phyloP scores from a whole-genome alignment of 1,140 invertebrate genomes.

The Tetragnatha versicolor region DNA sequence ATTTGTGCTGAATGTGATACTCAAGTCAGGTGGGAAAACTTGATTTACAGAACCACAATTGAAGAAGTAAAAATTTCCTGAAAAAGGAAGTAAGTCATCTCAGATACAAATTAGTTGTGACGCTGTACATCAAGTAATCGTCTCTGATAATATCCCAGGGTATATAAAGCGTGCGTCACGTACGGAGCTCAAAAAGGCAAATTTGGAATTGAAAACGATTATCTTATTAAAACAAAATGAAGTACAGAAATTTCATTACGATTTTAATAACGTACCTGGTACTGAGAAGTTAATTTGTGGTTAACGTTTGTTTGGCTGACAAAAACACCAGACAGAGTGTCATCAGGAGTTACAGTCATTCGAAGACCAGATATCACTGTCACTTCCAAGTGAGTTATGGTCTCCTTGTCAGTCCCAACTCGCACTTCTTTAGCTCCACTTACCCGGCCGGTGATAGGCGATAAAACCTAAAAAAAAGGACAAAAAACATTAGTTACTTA shows the following conservation, averaged over 20 bases:
- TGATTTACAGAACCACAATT: too few species aligned
- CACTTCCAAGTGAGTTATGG: constrained; percentile 80
- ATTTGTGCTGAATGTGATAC: too few species aligned
- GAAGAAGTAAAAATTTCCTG: too few species aligned
- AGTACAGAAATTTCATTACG: neutral
- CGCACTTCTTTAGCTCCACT: constrained; percentile 89
- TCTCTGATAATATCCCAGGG: too few species aligned
- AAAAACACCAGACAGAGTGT: constrained; percentile 76
- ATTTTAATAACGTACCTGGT: constrained; percentile 73
- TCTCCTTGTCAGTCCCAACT: constrained; percentile 90
- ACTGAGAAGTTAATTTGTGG: constrained; percentile 87
- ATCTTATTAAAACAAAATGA: neutral
- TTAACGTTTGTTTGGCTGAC: constrained; percentile 87
- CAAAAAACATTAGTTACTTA: too few species aligned
- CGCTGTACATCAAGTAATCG: too few species aligned
- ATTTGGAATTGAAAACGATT: neutral
- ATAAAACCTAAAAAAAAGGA: constrained; percentile 72
- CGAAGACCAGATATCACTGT: constrained; percentile 90
- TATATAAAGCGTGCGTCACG: too few species aligned
- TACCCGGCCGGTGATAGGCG: constrained; percentile 88
- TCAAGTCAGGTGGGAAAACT: too few species aligned
- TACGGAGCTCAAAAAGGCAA: too few species aligned
- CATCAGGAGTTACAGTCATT: constrained; percentile 84
- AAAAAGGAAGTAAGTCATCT: too few species aligned
- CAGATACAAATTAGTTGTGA: too few species aligned